Evolutionary conservation across 2,797 vertebrate species (phyloP).

Genomic region (Champsocephalus gunnari): DNA sequence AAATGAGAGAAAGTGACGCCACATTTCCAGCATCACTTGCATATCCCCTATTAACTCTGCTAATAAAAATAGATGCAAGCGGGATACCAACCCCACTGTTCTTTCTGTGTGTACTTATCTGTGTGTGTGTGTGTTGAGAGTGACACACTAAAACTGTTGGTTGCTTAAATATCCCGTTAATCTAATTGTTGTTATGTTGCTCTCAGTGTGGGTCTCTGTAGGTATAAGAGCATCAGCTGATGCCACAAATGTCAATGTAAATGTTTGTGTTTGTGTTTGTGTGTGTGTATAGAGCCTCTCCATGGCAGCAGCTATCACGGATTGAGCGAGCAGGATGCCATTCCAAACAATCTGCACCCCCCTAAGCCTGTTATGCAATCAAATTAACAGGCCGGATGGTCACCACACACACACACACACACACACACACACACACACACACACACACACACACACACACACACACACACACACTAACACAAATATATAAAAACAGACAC

Average conservation of each 20-base stretch:
- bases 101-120: too few species aligned
- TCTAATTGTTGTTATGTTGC: constrained; percentile 21
- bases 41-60: too few species aligned
- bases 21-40: too few species aligned
- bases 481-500: not conserved
- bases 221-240: constrained; percentile 25
- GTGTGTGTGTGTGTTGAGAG: too few species aligned
- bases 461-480: not conserved
- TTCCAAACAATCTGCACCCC: constrained; percentile 74
- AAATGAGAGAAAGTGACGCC: too few species aligned
- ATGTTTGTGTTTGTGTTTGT: constrained; percentile 30
- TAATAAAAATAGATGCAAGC: too few species aligned
- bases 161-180: constrained; percentile 8
- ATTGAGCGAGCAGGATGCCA: constrained; percentile 66
- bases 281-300: constrained; percentile 41
- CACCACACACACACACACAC: constrained; percentile 26
- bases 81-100: too few species aligned
- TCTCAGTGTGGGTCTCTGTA: constrained; percentile 15
- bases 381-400: constrained; percentile 74
- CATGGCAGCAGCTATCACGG: constrained; percentile 62
- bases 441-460: not conserved
- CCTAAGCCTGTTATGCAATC: constrained; percentile 77
- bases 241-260: constrained; percentile 27
- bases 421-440: constrained; percentile 12
- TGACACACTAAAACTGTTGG: too few species aligned